phyloP scores from a whole-genome alignment of 2,888 invertebrate genomes.

The Craniophora ligustri region DNA sequence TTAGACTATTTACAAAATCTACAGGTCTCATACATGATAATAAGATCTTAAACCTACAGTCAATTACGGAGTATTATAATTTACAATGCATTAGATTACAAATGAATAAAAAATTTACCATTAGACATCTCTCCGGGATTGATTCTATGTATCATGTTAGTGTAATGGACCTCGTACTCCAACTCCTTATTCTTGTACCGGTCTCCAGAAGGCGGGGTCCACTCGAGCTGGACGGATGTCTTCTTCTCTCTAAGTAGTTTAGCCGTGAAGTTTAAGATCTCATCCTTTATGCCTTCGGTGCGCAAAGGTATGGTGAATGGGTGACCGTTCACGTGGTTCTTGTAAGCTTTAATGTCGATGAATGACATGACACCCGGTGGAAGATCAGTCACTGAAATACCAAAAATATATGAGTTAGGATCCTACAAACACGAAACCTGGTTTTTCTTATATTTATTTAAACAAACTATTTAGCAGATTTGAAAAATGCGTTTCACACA shows the following conservation, averaged over 20 bases:
- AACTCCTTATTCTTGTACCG: conserved; percentile 79
- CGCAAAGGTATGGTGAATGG: conserved; percentile 79
- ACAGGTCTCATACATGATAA: too few species aligned
- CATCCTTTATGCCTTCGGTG: conserved; percentile 86
- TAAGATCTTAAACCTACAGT: too few species aligned
- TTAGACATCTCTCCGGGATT: conserved; percentile 83
- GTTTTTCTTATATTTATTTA: too few species aligned
- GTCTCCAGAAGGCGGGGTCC: conserved; percentile 89
- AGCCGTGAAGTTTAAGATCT: conserved; percentile 84
- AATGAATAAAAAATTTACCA: conserved; percentile 80
- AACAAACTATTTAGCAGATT: too few species aligned
- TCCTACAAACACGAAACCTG: too few species aligned
- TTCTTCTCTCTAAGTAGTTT: conserved; percentile 86
- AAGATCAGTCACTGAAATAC: conserved; percentile 86
- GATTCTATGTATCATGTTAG: conserved; percentile 74
- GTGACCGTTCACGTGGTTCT: conserved; percentile 88
- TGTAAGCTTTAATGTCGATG: conserved; percentile 90
- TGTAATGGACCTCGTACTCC: conserved; percentile 93
- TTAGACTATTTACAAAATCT: neutral
- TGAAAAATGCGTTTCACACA: too few species aligned
- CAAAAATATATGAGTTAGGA: too few species aligned
- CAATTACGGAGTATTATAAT: too few species aligned
- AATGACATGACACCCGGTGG: conserved; percentile 83
- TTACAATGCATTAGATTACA: neutral
- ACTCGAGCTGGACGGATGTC: conserved; percentile 90